These are phyloP conservation scores for Rostratula benghalensis DNA, from an alignment of 2,113 vertebrate genomes.

Conservation along the genomic window DNA sequence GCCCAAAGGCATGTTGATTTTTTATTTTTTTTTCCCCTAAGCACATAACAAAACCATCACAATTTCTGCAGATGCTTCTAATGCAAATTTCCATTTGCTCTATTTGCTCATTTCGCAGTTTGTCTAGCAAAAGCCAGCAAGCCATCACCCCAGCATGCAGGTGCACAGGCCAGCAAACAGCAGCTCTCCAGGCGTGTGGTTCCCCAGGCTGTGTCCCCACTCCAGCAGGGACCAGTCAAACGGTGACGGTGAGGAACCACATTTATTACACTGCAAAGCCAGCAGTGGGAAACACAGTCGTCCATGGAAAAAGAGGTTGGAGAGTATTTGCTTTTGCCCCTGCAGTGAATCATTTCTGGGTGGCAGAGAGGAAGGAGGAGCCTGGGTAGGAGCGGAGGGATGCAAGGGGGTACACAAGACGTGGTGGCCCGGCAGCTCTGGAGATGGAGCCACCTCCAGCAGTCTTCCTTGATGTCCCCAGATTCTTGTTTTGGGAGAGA, in stretches of 20 bases:
- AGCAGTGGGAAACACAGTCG: background rate
- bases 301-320: background rate
- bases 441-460: background rate
- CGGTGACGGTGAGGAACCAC: background rate
- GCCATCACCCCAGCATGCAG: rapidly evolving
- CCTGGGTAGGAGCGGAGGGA: background rate
- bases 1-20: background rate
- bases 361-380: background rate
- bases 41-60: background rate
- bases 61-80: constrained; percentile 33
- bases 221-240: background rate
- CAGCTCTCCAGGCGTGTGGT: background rate
- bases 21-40: background rate
- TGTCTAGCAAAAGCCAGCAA: background rate
- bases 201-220: rapidly evolving
- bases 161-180: background rate
- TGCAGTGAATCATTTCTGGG: background rate
- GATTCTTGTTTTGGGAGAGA: background rate
- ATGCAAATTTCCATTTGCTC: background rate
- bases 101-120: background rate
- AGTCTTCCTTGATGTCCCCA: background rate
- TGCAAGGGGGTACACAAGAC: rapidly evolving
- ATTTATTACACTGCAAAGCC: background rate
- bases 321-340: background rate
- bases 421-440: background rate